phyloP scores from a whole-genome alignment of 2,888 invertebrate species.

The Drosophila fulvimacula region DNA sequence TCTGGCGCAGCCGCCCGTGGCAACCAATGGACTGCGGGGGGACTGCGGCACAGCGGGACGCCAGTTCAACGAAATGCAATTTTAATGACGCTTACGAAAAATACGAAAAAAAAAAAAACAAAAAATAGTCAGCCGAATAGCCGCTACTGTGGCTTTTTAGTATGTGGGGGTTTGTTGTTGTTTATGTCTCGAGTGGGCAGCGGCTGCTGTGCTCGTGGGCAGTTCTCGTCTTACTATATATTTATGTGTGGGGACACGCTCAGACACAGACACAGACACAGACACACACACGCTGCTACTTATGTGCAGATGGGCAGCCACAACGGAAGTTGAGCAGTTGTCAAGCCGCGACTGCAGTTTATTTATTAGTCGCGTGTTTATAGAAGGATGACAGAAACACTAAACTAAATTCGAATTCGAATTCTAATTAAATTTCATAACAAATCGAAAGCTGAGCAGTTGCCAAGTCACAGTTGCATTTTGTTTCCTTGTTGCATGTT shows the following conservation, averaged over 20 bases:
- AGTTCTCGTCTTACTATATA: conserved; percentile 56
- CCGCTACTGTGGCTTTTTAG: conserved; percentile 37
- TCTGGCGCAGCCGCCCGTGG: conserved; percentile 54
- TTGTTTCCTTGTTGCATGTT: conserved; percentile 1
- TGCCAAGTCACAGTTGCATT: neutral
- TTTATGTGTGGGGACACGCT: conserved; percentile 24
- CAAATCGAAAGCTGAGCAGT: neutral
- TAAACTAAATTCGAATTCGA: neutral
- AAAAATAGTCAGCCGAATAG: conserved; percentile 42
- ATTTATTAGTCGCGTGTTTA: conserved; percentile 54
- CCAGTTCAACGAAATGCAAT: conserved; percentile 71
- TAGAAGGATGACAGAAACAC: conserved; percentile 8
- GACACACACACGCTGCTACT: conserved; percentile 22
- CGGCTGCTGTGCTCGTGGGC: conserved; percentile 52
- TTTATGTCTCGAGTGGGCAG: conserved; percentile 63
- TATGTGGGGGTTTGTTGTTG: conserved; percentile 57
- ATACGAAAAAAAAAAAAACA: conserved; percentile 32
- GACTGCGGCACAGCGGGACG: conserved; percentile 10
- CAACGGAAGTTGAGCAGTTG: conserved; percentile 54
- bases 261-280: conserved; percentile 14
- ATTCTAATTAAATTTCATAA: neutral
- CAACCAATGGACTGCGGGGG: conserved; percentile 9
- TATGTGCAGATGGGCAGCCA: conserved; percentile 47
- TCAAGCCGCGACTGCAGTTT: conserved; percentile 53
- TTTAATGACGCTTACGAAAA: conserved; percentile 73